Base-by-base conservation (phyloP, 2,888 invertebrate genomes). In the Neria commutata region DNA sequence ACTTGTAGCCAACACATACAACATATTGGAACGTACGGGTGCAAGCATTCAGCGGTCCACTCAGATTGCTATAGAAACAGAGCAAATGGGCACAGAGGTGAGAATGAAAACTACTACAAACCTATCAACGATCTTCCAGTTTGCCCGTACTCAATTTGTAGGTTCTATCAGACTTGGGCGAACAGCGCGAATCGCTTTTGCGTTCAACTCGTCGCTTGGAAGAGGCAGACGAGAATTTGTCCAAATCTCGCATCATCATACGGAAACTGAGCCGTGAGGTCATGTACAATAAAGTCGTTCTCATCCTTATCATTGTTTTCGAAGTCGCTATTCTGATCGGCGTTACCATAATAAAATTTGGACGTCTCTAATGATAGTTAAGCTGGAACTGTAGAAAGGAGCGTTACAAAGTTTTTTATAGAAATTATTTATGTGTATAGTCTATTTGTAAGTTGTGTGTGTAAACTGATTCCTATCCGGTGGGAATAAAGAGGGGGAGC, bases 11-110 rank as follows among this genome's bases (percentile, higher is more conserved):
- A 75, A 69, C 42, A 73, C 76, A 0, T 73, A 76, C 21, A 70
- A 72, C 62, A 72, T 73, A 3, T 66, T 80, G 1, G 72, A 80
- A 24, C 67, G 89, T 51, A 87, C 89, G 0, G 83, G 86, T 0
- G 85, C 86, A 59, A 89, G 88, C 65, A 82, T 91, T 10, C 85
- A 85, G 1, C 83, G 91, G 55, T 89, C 91, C 0, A 89, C 90
- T 66, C 87, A 87, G 72, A 85, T 91, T 47, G 90, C 92, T 0
- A 85, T 89, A 2, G 92, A 94, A 82, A 92, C 91, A 0, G 94
- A 94, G 81, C 85, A 87, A 71, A 86, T 93, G 64, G 93, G 92
- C 5, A 86, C 87, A 1, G 90, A 89, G 75, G 83, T 81, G 50
- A 49, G 56, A 40, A 29, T 8, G 1, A 19, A 5, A 21, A 2